phyloP scores from a whole-genome alignment of 2,888 invertebrate genomes.

The Cheilosia variabilis region DNA sequence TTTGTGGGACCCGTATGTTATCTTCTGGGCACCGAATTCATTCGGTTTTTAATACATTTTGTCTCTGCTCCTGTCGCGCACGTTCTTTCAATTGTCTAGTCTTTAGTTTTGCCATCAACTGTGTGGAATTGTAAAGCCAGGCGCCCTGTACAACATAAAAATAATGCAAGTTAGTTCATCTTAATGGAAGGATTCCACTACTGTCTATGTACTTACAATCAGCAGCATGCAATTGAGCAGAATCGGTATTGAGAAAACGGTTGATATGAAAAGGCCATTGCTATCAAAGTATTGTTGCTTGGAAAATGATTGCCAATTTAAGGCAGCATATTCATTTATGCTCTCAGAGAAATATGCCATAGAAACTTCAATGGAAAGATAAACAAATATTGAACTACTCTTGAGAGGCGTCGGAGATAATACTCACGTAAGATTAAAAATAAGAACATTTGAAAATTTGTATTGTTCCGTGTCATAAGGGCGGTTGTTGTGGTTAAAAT shows the following conservation, averaged over 20 bases:
- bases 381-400: conserved; percentile 6
- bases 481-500: conserved; percentile 91
- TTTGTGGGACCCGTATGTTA: neutral
- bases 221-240: conserved; percentile 96
- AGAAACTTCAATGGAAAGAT: conserved; percentile 86
- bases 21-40: neutral
- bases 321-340: conserved; percentile 94
- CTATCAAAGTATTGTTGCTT: conserved; percentile 97
- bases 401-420: conserved; percentile 2
- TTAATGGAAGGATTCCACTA: neutral
- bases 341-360: conserved; percentile 95
- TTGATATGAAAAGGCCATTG: conserved; percentile 96
- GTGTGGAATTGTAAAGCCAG: conserved; percentile 95
- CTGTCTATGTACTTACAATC: conserved; percentile 89
- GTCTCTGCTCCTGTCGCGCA: conserved; percentile 84
- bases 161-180: neutral
- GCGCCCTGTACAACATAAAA: conserved; percentile 87
- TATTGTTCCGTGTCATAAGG: conserved; percentile 92
- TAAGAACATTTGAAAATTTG: conserved; percentile 93
- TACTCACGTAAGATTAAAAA: conserved; percentile 92
- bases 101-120: conserved; percentile 93
- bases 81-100: conserved; percentile 91
- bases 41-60: conserved; percentile 47
- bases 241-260: conserved; percentile 96
- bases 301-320: conserved; percentile 94